These are phyloP conservation scores for Pelecanoides urinatrix DNA, from an alignment of 2,113 vertebrate species.

Conservation along the genomic window DNA sequence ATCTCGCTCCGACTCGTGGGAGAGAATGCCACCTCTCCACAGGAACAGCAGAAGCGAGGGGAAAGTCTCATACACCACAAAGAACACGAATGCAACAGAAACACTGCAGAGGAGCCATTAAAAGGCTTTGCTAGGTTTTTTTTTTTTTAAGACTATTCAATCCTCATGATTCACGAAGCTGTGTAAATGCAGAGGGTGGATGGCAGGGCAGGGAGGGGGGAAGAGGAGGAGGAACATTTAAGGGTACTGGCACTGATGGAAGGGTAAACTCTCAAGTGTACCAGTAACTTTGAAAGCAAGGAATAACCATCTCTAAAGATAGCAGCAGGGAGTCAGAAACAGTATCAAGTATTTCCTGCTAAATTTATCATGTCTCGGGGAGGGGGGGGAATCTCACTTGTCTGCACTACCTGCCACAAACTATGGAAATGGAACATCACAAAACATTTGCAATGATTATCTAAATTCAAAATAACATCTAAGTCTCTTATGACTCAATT, in stretches of 20 bases:
- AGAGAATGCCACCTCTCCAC: background rate
- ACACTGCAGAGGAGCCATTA: background rate
- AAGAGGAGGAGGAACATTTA: background rate
- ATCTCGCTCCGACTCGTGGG: fast-evolving
- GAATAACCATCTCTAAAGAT: background rate
- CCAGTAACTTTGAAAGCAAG: background rate
- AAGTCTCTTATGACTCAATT: background rate
- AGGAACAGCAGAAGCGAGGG: background rate
- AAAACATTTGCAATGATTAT: background rate
- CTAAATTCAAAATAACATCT: background rate
- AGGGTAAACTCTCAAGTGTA: background rate
- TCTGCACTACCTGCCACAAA: background rate
- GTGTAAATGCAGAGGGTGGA: background rate
- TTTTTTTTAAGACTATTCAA: background rate
- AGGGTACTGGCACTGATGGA: background rate
- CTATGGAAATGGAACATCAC: background rate
- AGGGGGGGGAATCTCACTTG: background rate
- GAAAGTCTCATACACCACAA: background rate
- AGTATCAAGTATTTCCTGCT: background rate
- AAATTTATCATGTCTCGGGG: background rate
- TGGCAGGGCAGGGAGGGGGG: fast-evolving
- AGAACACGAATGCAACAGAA: background rate
- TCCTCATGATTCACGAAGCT: background rate
- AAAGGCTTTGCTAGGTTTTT: background rate
- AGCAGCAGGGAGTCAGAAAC: background rate